These are phyloP conservation scores for Arremon brunneinucha DNA, from an alignment of 2,797 vertebrate species.

Conservation along the genomic window DNA sequence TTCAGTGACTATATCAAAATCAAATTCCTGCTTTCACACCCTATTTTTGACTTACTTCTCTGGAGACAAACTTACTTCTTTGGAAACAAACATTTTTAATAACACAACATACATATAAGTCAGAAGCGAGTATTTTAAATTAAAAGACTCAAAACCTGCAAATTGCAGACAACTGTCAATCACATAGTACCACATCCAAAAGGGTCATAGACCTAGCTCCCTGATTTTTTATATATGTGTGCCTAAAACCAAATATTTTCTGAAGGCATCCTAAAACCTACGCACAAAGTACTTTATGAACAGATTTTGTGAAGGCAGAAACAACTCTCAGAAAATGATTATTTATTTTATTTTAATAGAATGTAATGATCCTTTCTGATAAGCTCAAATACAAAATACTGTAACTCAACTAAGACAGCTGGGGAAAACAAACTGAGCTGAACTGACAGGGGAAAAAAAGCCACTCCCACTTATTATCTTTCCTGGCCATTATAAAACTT, in stretches of 20 bases:
- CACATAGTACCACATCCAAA: fast-evolving
- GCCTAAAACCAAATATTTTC: neutral
- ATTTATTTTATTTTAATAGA: neutral
- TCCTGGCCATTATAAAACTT: neutral
- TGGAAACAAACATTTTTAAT: neutral
- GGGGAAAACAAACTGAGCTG: neutral
- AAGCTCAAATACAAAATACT: neutral
- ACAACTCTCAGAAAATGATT: neutral
- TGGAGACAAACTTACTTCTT: neutral
- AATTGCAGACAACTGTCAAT: neutral
- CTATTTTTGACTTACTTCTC: neutral
- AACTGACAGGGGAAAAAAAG: neutral
- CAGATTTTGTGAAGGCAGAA: neutral
- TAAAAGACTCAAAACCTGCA: neutral
- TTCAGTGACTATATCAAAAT: neutral
- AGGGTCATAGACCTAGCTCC: neutral
- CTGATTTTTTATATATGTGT: fast-evolving
- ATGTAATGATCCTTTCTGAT: neutral
- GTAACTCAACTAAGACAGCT: neutral
- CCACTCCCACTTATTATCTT: neutral
- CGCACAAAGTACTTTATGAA: fast-evolving
- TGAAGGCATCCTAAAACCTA: neutral
- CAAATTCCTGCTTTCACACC: neutral
- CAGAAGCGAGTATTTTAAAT: neutral
- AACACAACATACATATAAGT: neutral